Evolutionary conservation across 1,140 invertebrate genomes (phyloP).

Genomic region (Tetramorium simillimum): DNA sequence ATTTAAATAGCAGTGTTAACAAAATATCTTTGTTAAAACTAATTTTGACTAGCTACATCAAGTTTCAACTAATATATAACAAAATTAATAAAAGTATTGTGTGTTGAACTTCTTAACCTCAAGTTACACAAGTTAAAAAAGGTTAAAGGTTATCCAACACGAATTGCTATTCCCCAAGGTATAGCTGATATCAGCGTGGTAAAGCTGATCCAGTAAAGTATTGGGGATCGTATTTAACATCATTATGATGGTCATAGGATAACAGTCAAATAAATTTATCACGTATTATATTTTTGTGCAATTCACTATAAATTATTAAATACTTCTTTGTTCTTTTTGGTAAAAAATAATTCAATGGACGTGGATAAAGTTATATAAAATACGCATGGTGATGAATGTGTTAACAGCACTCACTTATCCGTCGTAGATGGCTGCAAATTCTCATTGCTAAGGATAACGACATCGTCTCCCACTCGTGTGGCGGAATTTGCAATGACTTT

Average conservation of each 20-base stretch:
- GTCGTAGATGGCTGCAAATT: constrained; percentile 85
- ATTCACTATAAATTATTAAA: too few relatives aligned
- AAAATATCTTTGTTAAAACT: background rate
- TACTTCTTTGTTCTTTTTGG: too few relatives aligned
- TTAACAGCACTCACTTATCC: constrained; percentile 86
- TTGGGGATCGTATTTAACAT: constrained; percentile 72
- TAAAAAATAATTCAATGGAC: too few relatives aligned
- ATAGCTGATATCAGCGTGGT: constrained; percentile 79
- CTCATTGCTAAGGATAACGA: constrained; percentile 91
- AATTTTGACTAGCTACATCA: background rate
- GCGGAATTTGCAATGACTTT: constrained; percentile 91
- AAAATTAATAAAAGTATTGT: constrained; percentile 43
- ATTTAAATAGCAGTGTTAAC: background rate
- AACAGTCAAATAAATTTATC: too few relatives aligned
- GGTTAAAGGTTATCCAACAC: constrained; percentile 69
- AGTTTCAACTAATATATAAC: background rate
- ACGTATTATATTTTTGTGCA: too few relatives aligned
- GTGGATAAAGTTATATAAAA: too few relatives aligned
- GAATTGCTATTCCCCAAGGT: constrained; percentile 82
- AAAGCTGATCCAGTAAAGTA: constrained; percentile 80
- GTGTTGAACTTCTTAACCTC: constrained; percentile 60
- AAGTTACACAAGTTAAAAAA: constrained; percentile 29
- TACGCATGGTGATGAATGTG: too few relatives aligned
- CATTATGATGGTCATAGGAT: too few relatives aligned
- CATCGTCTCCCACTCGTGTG: constrained; percentile 90